Evolutionary conservation across 92 coral and sea anemone genomes (phyloP), one percentile per base, ranked within the genome.

Genomic region (Parazoanthus swiftii): DNA sequence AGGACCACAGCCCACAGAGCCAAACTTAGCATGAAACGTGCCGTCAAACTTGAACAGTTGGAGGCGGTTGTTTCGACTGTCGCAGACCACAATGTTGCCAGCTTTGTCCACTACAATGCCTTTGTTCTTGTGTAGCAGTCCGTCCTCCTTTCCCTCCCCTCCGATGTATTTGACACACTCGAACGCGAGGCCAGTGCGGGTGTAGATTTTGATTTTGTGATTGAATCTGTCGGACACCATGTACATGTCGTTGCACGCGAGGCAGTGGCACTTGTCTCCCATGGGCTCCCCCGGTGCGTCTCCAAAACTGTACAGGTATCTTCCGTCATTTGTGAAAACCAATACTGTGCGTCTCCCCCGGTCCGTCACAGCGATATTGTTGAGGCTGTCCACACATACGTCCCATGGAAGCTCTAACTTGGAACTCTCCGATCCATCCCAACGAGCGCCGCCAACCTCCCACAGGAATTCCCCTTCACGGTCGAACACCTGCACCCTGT

Each of bases 41-140:
- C 91, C 91, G 39, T 89, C 77, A 65, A 73, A 59, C 35, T 79
- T 76, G 59, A 89, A 35, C 43, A 89, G 35, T n/a, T 89, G 91
- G 18, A 79, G 81, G 80, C 85, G 78, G 44, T 84, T 82, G 79
- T 76, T 83, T 3, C 71, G 86, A 37, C 84, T 58, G 79, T 85
- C 88, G 50, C 88, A 82, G 54, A 89, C 88, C 29, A 89, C 80
- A 46, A 89, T 82, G 50, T 89, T 59, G 20, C 76, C 85, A 48
- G 48, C 50, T 59, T 65, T 85, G 88, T 89, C 89, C 63, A 85
- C 56, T 23, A 86, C 48, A 59, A 89, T 59, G 38, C 91, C 91
- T 44, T 68, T 79, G 20, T 86, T 86, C 46, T 83, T 83, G 56
- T 50, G 63, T 71, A 74, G 42, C 73, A 36, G n/a, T 33, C 88